Base-by-base conservation (phyloP, 2,113 vertebrate genomes). In the Uria aalge region DNA sequence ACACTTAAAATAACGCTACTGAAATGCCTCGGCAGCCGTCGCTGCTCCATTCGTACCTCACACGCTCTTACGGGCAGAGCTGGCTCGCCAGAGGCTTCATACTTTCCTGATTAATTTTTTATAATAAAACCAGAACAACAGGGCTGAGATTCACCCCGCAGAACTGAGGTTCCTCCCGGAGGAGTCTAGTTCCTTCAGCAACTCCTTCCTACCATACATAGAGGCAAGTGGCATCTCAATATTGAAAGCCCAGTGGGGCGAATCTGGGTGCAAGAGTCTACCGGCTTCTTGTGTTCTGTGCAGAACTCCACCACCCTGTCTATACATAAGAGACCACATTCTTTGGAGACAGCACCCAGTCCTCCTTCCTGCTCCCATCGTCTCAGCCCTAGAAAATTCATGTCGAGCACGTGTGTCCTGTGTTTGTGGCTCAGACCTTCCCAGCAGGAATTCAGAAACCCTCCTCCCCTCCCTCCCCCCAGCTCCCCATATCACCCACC, bases 21-120 rank as follows among this genome's bases (percentile, higher is more conserved):
- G 50, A 20, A 32, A 41, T 9, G 22, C 24, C 57, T 71, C 73
- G 40, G 38, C 19, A 69, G 85, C 38, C 13, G 1, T 9, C 64
- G 18, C 21, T 13, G 53, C 59, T 40, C 76, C 8, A 3, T 11
- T 52, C 50, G 1, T 29, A 45, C 24, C 32, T 62, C 90, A 57
- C 36, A 21, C 32, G 4, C 10, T 15, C 36, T 4, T 2, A 17
- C 0, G 0, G 52, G 91, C 68, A 84, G 50, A 45, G 38, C 53
- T 73, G 77, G 23, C 67, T 48, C 36, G n/a, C 14, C 77, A 60
- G 34, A 82, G 56, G 45, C 15, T 66, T 81, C 55, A 12, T 3
- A 4, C 3, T 34, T 43, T 36, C 48, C 66, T 55, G 7, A 52
- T 13, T 2, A 3, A 3, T 6, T 34, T 64, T 62, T 85, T 43